phyloP scores from a whole-genome alignment of 1,140 invertebrate species.

The Spodoptera litura region DNA sequence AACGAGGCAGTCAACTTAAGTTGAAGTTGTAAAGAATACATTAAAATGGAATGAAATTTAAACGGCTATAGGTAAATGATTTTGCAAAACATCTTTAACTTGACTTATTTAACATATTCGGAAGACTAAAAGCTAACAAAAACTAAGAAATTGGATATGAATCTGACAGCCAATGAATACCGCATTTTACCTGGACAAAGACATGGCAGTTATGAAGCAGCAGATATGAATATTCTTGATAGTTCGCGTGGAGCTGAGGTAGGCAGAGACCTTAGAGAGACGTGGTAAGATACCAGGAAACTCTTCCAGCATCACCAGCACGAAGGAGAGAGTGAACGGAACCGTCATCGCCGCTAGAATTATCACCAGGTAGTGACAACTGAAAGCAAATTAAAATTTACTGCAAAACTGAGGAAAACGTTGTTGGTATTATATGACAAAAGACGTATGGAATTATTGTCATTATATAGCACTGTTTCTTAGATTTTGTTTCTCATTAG shows the following conservation, averaged over 20 bases:
- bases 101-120: too few relatives aligned
- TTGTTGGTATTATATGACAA: not conserved
- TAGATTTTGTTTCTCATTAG: too few relatives aligned
- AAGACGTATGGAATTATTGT: not conserved
- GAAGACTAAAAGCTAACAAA: too few relatives aligned
- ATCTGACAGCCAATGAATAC: too few relatives aligned
- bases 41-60: too few relatives aligned
- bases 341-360: conserved; percentile 89
- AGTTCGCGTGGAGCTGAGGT: conserved; percentile 90
- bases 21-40: too few relatives aligned
- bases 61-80: too few relatives aligned
- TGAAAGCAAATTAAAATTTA: conserved; percentile 56
- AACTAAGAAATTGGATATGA: too few relatives aligned
- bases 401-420: not conserved
- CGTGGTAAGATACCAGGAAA: conserved; percentile 89
- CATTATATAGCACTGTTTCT: too few relatives aligned
- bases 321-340: conserved; percentile 88
- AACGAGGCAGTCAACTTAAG: too few relatives aligned
- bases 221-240: conserved; percentile 93
- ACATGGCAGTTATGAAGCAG: conserved; percentile 92
- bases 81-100: too few relatives aligned
- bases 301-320: conserved; percentile 95
- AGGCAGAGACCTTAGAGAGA: conserved; percentile 90
- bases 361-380: conserved; percentile 87
- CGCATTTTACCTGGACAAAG: conserved; percentile 85